Percentiles rank a stretch among this genome's conserved stretches.
Evolutionary conservation across 2,888 invertebrate species (phyloP).

Genomic region (Ectobius pallidus): DNA sequence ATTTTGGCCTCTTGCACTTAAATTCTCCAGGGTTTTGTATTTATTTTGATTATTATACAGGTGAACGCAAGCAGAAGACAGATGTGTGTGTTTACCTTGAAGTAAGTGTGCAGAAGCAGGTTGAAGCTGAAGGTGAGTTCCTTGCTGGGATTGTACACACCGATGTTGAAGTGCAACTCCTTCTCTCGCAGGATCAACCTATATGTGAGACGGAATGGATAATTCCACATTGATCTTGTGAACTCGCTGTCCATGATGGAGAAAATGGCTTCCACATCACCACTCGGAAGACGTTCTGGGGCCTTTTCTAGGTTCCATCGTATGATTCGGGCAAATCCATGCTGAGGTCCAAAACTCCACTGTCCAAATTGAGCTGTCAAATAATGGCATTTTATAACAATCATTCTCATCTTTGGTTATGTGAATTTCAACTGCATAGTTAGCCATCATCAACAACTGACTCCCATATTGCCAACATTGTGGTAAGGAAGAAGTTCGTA

Average conservation of each 20-base stretch:
- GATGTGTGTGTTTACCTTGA: too few relatives aligned
- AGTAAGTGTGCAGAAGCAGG: conserved; percentile 91
- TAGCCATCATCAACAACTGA: too few relatives aligned
- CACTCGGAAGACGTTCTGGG: conserved; percentile 86
- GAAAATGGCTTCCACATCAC: conserved; percentile 91
- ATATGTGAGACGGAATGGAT: conserved; percentile 92
- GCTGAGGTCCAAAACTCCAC: conserved; percentile 94
- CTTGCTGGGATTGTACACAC: conserved; percentile 92
- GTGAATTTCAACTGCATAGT: too few relatives aligned
- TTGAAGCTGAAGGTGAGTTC: conserved; percentile 91
- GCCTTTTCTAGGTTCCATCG: conserved; percentile 91
- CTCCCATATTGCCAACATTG: too few relatives aligned
- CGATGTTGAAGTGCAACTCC: conserved; percentile 90
- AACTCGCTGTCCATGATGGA: conserved; percentile 92
- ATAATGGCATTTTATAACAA: too few relatives aligned
- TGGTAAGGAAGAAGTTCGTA: too few relatives aligned
- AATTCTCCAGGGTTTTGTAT: too few relatives aligned
- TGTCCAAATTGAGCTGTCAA: conserved; percentile 89
- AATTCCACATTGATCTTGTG: conserved; percentile 93
- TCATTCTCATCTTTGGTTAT: too few relatives aligned
- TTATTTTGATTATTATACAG: too few relatives aligned
- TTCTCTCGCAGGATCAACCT: conserved; percentile 89
- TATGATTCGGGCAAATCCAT: conserved; percentile 93
- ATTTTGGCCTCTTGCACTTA: too few relatives aligned
- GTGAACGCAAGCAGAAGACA: too few relatives aligned